Conservation (phyloP, 64 coral and sea anemone genomes). For the Anthopleura sola region DNA sequence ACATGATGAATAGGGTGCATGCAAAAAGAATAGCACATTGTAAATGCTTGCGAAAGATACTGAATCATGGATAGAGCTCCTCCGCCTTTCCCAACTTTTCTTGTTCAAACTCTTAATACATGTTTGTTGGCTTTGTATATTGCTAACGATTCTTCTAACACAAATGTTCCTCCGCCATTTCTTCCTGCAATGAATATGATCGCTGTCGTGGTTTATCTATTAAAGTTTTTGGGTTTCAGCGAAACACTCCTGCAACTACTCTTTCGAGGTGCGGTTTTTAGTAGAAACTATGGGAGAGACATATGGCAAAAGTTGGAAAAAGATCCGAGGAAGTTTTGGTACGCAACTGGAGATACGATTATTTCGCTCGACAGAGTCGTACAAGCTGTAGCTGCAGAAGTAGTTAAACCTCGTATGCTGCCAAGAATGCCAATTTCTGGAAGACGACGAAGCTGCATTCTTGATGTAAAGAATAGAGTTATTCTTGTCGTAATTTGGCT, state of each 20-base stretch:
- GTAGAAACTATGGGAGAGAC: constrained; percentile 15
- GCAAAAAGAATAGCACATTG: no score
- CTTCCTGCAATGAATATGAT: background rate
- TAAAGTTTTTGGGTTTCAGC: background rate
- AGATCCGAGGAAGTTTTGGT: constrained; percentile 23
- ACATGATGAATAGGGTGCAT: no score
- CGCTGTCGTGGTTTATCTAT: background rate
- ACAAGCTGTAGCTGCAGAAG: constrained; percentile 6
- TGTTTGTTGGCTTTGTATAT: background rate
- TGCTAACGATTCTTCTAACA: background rate
- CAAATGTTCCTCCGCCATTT: background rate
- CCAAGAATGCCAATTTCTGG: constrained; percentile 19
- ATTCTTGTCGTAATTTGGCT: constrained; percentile 31
- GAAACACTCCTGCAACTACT: background rate
- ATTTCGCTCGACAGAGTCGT: constrained; percentile 17
- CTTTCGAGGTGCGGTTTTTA: background rate
- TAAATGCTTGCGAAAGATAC: no score
- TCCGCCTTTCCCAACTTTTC: background rate
- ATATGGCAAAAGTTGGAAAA: constrained; percentile 6
- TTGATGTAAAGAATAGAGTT: no score
- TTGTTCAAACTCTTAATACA: background rate
- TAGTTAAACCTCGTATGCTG: constrained; percentile 11
- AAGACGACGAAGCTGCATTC: constrained; percentile 19
- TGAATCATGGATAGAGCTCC: background rate
- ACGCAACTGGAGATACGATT: constrained; percentile 20